A percentile compares a stretch with the other conserved stretches of the same genome.
phyloP scores from a whole-genome alignment of 1,140 invertebrate genomes.

The Ceratosolen solmsi region DNA sequence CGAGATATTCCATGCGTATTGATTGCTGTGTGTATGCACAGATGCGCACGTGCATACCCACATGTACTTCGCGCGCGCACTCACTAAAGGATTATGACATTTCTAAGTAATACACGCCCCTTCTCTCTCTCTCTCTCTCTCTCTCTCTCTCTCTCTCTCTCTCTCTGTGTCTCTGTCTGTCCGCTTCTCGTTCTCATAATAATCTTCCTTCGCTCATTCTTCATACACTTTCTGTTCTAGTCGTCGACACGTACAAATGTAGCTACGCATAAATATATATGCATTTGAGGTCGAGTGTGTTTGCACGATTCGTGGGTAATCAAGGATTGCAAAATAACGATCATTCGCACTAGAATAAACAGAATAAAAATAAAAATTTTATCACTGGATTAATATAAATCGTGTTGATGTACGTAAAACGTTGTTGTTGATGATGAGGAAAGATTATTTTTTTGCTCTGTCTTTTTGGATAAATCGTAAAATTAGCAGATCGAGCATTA shows the following conservation, averaged over 20 bases:
- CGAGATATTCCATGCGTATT: not conserved
- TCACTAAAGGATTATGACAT: slow-evolving; percentile 57
- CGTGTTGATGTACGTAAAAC: not conserved
- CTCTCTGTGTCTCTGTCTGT: not conserved
- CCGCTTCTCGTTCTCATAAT: not conserved
- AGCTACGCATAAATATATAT: not conserved
- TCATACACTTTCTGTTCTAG: not conserved
- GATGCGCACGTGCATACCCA: not conserved
- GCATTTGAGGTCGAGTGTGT: not conserved
- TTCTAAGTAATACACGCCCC: slow-evolving; percentile 57
- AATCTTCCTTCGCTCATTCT: not conserved
- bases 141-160: not conserved
- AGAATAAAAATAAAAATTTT: too few relatives aligned
- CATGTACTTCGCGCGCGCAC: not conserved
- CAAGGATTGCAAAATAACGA: not conserved
- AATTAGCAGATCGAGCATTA: slow-evolving; percentile 21
- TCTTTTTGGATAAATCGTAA: not conserved
- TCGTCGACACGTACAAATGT: not conserved
- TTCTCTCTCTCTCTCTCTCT: not conserved
- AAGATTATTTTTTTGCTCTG: not conserved
- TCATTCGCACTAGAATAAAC: not conserved
- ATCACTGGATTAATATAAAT: not conserved
- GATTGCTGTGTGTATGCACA: too few relatives aligned
- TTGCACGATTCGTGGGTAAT: not conserved
- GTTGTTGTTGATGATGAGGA: not conserved